A percentile compares a stretch with the other conserved stretches of the same genome.
These are phyloP conservation scores for Dinomys branickii DNA, from an alignment of 2,113 vertebrate genomes.

Conservation along the genomic window DNA sequence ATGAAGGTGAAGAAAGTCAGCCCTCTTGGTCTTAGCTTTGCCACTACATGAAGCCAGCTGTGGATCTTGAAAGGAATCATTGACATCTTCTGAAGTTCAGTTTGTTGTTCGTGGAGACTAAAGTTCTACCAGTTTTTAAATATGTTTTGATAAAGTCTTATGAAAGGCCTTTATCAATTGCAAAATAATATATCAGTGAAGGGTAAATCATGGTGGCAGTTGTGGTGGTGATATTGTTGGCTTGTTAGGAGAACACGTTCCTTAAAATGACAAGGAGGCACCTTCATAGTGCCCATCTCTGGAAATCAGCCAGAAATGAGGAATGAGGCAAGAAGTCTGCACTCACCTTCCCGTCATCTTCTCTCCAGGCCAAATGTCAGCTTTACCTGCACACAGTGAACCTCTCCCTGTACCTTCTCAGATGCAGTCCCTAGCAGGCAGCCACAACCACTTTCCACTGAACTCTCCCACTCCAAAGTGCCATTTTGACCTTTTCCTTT, in stretches of 20 bases:
- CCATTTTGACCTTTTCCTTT: not conserved
- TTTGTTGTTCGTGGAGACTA: not conserved
- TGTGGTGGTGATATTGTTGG: not conserved
- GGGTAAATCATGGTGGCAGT: not conserved
- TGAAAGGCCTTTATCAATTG: not conserved
- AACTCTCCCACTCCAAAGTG: not conserved
- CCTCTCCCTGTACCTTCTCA: not conserved
- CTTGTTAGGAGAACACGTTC: not conserved
- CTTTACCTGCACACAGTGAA: not conserved
- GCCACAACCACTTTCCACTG: not conserved
- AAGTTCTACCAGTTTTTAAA: not conserved
- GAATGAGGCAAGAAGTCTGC: accelerated
- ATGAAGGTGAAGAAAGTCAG: not conserved
- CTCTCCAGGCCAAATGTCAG: not conserved
- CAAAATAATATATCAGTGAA: not conserved
- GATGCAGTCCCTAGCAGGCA: not conserved
- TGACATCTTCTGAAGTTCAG: not conserved
- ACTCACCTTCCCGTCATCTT: not conserved
- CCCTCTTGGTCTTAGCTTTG: not conserved
- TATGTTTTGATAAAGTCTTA: not conserved
- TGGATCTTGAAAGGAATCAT: not conserved
- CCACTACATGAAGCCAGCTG: not conserved
- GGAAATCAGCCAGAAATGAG: not conserved
- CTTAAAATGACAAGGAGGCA: not conserved
- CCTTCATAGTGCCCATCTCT: not conserved